Percentiles rank a stretch among this genome's conserved stretches.
These are phyloP conservation scores for Florisuga fusca DNA, from an alignment of 2,797 vertebrate species.

Conservation along the genomic window DNA sequence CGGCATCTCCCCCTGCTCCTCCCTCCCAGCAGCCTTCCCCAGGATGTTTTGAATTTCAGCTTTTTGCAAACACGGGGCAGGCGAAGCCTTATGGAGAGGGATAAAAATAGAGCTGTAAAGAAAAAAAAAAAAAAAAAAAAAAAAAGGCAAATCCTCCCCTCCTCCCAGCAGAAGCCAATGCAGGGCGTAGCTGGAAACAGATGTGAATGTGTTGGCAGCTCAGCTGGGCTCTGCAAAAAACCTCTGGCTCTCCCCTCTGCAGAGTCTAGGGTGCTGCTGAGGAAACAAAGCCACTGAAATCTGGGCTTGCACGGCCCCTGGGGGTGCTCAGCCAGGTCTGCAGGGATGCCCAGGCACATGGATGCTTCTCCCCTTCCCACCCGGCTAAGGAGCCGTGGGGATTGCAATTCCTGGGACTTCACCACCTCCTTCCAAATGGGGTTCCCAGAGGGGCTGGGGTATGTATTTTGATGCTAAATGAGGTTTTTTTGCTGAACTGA, in stretches of 20 bases:
- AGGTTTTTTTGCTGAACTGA: not conserved
- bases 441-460: fast-evolving
- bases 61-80: constrained; percentile 60
- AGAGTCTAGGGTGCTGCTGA: not conserved
- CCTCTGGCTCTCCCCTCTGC: not conserved
- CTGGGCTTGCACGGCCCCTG: fast-evolving
- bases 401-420: not conserved
- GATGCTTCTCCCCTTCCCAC: not conserved
- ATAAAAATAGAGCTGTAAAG: constrained; percentile 78
- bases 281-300: not conserved
- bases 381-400: not conserved
- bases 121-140: constrained; percentile 18
- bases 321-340: not conserved
- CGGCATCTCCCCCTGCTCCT: not conserved
- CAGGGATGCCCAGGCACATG: not conserved
- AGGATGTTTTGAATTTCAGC: constrained; percentile 77
- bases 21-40: constrained; percentile 20
- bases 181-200: constrained; percentile 71
- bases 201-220: constrained; percentile 53
- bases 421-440: fast-evolving
- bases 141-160: constrained; percentile 34
- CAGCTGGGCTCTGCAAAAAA: constrained; percentile 6
- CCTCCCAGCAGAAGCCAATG: not conserved
- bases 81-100: constrained; percentile 55
- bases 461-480: not conserved